These are phyloP conservation scores for Dioctria rufipes DNA, from an alignment of 2,888 invertebrate genomes.

Conservation along the genomic window DNA sequence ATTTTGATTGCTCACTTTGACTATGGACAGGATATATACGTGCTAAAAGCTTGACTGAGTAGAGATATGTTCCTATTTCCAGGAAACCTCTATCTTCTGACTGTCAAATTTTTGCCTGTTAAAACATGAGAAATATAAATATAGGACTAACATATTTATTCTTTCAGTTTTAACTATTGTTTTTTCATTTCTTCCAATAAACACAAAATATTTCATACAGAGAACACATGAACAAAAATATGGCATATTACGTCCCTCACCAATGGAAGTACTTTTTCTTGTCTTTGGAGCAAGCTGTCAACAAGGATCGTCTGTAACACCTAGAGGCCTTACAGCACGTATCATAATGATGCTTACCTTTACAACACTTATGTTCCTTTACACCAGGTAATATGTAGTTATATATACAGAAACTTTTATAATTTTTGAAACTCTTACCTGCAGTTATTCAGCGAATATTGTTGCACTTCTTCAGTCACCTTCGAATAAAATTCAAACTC, in stretches of 20 bases:
- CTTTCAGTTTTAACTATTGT: no score
- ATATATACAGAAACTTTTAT: no score
- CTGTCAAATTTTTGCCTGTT: no score
- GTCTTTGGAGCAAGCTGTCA: conserved; percentile 77
- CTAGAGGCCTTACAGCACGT: conserved; percentile 69
- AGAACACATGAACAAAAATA: conserved; percentile 57
- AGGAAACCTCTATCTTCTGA: no score
- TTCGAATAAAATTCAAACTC: conserved; percentile 77
- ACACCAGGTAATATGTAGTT: conserved; percentile 70
- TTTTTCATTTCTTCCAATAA: no score
- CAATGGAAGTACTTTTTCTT: conserved; percentile 73
- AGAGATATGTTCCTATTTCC: no score
- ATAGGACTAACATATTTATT: no score
- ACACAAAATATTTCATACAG: no score
- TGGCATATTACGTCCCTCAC: conserved; percentile 70
- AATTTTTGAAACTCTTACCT: not conserved
- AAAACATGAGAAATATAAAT: no score
- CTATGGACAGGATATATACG: no score
- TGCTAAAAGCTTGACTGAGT: no score
- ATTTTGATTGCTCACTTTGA: no score
- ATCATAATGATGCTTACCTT: conserved; percentile 78
- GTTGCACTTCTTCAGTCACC: conserved; percentile 83
- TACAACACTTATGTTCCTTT: conserved; percentile 79
- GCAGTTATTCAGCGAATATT: conserved; percentile 82
- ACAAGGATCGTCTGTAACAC: conserved; percentile 72